Evolutionary conservation across 2,888 invertebrate genomes (phyloP), one percentile per base, ranked within the genome.

Genomic region (Lasius fuliginosus): DNA sequence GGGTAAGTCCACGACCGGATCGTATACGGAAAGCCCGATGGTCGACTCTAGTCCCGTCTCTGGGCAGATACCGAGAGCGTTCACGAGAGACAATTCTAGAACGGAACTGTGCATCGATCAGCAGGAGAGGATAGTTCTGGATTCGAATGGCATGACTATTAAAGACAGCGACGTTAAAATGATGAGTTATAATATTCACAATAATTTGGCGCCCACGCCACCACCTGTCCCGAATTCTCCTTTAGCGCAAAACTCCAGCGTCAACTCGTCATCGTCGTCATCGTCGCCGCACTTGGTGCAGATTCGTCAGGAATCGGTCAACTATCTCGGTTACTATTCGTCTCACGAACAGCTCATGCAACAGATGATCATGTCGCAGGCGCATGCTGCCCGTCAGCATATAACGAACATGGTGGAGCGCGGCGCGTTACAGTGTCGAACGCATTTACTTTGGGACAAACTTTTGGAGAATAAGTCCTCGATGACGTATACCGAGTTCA

Each of bases 381-480:
- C 96, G 0, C 93, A 95, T 33, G 95, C 95, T 3, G 96, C 96
- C 0, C 95, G 96, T 68, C 95, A 95, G 65, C 96, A 96, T 88
- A 96, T 97, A 56, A 94, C 95, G 33, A 95, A 95, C 42, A 96
- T 97, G 95, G 96, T 97, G 4, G 95, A 96, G 15, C 96, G 96
- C 90, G 97, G 97, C 27, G 96, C 96, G 92, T 95, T 96, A 18
- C 96, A 97, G 92, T 97, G 97, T 93, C 95, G 97, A 71, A 96
- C 97, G 56, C 97, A 97, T 93, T 94, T 96, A n/a, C 94, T 97
- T 5, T 97, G 97, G 97, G 96, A 97, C 88, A 96, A 97, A 91
- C 95, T 97, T 79, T 94, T 97, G n/a, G 95, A 95, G 85, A 95
- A 95, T 74, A 93, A 94, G 58, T 95, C 94, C 83, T 92, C 94